Evolutionary conservation across 2,888 invertebrate genomes (phyloP).

Genomic region (Megastigmus dorsalis): DNA sequence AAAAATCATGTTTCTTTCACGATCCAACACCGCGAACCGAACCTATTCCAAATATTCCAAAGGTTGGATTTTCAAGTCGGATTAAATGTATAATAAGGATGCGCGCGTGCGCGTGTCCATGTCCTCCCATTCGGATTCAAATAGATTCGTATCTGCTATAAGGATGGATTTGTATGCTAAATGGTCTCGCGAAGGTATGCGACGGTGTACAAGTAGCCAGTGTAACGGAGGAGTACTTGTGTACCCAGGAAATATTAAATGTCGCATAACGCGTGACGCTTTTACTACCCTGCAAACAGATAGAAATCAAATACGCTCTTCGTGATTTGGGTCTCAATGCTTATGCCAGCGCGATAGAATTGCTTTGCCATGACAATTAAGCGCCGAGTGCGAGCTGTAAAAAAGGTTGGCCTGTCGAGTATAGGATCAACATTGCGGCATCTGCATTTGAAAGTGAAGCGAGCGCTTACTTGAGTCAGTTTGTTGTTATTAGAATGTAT

Average conservation of each 20-base stretch:
- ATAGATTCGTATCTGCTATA: conserved; percentile 13
- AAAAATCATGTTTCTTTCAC: background rate
- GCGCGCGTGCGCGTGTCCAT: background rate
- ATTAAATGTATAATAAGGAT: too few relatives aligned
- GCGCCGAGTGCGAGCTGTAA: too few relatives aligned
- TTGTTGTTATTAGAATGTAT: too few relatives aligned
- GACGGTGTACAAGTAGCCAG: too few relatives aligned
- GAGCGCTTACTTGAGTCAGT: too few relatives aligned
- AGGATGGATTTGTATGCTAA: background rate
- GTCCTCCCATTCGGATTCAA: background rate
- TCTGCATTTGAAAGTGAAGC: too few relatives aligned
- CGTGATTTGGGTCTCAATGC: too few relatives aligned
- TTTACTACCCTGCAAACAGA: background rate
- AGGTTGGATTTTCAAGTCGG: background rate
- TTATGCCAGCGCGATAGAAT: too few relatives aligned
- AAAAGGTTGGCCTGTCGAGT: too few relatives aligned
- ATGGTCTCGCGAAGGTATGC: background rate
- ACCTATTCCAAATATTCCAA: background rate
- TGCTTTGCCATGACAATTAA: too few relatives aligned
- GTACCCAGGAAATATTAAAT: background rate
- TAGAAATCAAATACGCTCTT: background rate
- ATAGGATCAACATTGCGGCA: too few relatives aligned
- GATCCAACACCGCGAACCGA: background rate
- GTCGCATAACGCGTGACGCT: background rate
- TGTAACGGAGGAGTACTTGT: background rate